Conservation (phyloP, 92 coral and sea anemone species). For the Umimayanthus kanabou region DNA sequence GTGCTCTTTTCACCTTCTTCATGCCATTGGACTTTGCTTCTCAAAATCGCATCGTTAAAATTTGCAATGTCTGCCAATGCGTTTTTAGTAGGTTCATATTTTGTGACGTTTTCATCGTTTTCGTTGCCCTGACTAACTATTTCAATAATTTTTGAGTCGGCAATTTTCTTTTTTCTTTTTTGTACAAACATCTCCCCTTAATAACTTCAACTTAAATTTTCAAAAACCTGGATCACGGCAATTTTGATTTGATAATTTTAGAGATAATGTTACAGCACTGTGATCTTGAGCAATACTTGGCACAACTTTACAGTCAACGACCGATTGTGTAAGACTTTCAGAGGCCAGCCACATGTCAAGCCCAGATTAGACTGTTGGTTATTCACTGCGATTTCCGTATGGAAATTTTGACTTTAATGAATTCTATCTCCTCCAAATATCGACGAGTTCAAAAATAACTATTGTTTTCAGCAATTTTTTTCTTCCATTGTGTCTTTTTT, state of each 20-base stretch:
- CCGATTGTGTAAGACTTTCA: too few species aligned
- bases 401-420: neutral
- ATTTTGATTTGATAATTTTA: too few species aligned
- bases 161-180: too few species aligned
- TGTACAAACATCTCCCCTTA: neutral
- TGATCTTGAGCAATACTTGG: neutral
- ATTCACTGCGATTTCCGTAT: neutral
- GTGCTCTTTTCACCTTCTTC: too few species aligned
- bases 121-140: too few species aligned
- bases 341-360: neutral
- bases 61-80: too few species aligned
- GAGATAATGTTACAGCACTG: neutral
- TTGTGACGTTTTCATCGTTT: too few species aligned
- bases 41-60: too few species aligned
- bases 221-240: neutral
- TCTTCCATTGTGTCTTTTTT: too few species aligned
- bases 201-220: neutral
- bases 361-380: neutral
- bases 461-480: too few species aligned
- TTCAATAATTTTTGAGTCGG: neutral
- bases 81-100: too few species aligned
- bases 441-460: neutral
- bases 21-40: too few species aligned
- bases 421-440: neutral
- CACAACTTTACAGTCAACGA: neutral